A percentile compares a stretch with the other conserved stretches of the same genome.
These are phyloP conservation scores for Radopholus similis DNA, from an alignment of 1,140 invertebrate genomes.

Conservation along the genomic window DNA sequence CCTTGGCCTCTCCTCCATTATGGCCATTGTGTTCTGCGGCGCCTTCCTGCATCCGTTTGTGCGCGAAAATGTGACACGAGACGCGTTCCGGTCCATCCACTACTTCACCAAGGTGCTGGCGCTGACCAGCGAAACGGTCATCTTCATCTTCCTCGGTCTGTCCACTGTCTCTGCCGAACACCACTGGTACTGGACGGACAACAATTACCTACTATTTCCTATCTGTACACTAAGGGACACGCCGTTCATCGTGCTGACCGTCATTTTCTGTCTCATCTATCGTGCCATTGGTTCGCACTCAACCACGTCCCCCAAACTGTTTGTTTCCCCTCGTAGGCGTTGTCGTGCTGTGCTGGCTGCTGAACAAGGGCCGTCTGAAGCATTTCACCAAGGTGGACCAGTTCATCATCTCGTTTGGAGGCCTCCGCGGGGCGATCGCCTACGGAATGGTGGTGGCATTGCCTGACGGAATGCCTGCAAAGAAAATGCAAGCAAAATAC, in stretches of 20 bases:
- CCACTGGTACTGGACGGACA: too few species aligned
- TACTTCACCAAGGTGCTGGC: constrained; percentile 91
- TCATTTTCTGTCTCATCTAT: constrained; percentile 89
- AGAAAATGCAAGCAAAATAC: too few species aligned
- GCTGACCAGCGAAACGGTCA: constrained; percentile 82
- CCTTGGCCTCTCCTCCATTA: constrained; percentile 47
- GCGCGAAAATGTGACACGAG: constrained; percentile 93
- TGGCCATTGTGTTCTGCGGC: constrained; percentile 86
- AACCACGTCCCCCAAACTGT: not conserved
- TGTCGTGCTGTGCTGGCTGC: constrained; percentile 52
- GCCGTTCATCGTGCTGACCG: constrained; percentile 86
- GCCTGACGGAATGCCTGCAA: constrained; percentile 60
- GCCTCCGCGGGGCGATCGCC: constrained; percentile 36
- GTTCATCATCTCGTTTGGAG: constrained; percentile 63
- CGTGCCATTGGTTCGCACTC: constrained; percentile 63
- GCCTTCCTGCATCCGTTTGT: constrained; percentile 99
- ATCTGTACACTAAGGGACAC: too few species aligned
- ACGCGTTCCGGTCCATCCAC: constrained; percentile 93
- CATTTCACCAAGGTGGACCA: constrained; percentile 62
- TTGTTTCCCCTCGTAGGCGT: constrained; percentile 64
- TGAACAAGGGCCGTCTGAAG: constrained; percentile 60
- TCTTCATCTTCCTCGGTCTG: constrained; percentile 97
- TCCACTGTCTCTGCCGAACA: constrained; percentile 85
- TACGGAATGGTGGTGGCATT: constrained; percentile 62
- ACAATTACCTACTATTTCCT: too few species aligned